Conservation (phyloP, 1,140 invertebrate genomes). For the Cydia strobilella region DNA sequence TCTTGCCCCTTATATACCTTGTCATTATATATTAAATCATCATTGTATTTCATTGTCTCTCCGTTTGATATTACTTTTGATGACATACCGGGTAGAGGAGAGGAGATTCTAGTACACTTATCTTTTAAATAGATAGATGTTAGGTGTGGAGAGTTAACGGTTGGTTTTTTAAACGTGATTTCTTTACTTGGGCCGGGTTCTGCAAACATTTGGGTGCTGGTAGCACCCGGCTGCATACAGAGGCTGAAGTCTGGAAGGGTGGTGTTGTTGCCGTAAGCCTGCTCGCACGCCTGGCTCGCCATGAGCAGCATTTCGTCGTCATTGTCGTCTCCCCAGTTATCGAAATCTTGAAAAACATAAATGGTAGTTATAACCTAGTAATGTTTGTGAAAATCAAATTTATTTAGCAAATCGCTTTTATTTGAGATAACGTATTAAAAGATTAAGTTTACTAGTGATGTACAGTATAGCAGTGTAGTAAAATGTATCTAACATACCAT, state of each 20-base stretch:
- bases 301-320: conserved; percentile 73
- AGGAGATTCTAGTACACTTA: conserved; percentile 62
- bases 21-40: conserved; percentile 61
- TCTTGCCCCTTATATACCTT: conserved; percentile 59
- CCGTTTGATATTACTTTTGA: conserved; percentile 44
- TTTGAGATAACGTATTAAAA: too few relatives aligned
- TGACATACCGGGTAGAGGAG: conserved; percentile 60
- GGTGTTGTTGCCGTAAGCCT: conserved; percentile 55
- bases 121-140: conserved; percentile 59
- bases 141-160: conserved; percentile 37
- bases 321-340: conserved; percentile 70
- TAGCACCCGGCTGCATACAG: conserved; percentile 63
- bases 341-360: conserved; percentile 45
- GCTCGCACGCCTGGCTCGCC: conserved; percentile 73
- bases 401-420: neutral
- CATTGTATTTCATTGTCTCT: conserved; percentile 43
- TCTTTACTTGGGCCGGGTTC: conserved; percentile 54
- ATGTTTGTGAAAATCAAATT: neutral
- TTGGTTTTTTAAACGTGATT: conserved; percentile 65
- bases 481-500: conserved; percentile 47
- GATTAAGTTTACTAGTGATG: too few relatives aligned
- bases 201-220: conserved; percentile 58
- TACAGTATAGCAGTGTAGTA: neutral
- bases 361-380: conserved; percentile 33
- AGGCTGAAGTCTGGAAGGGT: conserved; percentile 61